Base-by-base conservation (phyloP, 2,888 invertebrate genomes). In the Metalampra italica region DNA sequence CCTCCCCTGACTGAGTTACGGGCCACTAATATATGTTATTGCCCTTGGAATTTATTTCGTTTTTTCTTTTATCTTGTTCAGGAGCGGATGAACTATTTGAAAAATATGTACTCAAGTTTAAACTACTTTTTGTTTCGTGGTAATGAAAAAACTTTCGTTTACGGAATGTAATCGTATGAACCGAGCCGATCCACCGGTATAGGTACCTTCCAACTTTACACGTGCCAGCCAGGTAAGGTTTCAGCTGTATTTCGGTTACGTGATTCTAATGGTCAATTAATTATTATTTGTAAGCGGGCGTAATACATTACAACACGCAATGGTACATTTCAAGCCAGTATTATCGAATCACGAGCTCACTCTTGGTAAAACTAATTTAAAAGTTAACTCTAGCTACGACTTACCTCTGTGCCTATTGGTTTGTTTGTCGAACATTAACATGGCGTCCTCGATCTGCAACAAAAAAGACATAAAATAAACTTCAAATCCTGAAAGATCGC, bases 351-450 rank as follows among this genome's bases (percentile, higher is more conserved):
- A 60, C 46, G 5, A 47, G 47, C 32, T 42, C 43, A 46, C 32
- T 13, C 43, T 15, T 22, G 22, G 22, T 22, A 22, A 22, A 22
- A 22, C 22, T 22, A 22, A 14, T 13, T 29, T 32, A 32, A 32
- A 32, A 45, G 13, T 9, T 36, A 22, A 39, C 14, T 8, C 29
- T 14, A 30, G 32, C 12, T 44, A 29, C 30, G 52, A 91, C 94
- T 94, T 89, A 97, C 97, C 97, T 96, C 99, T 96, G 92, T 99
- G 99, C 92, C 99, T 95, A 93, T 99, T 99, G 82, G 99, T 99
- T 90, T 98, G 98, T 93, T 99, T 99, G 92, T 99, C 99, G 91
- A 99, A 99, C 99, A 99, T 99, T 86, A 99, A 94, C 99, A 99
- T 99, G 74, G 99, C 98, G 88, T 98, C 98, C 91, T 98, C 98